A percentile compares a stretch with the other conserved stretches of the same genome.
Conservation (phyloP, 1,140 invertebrate species). For the Goniozus legneri region DNA sequence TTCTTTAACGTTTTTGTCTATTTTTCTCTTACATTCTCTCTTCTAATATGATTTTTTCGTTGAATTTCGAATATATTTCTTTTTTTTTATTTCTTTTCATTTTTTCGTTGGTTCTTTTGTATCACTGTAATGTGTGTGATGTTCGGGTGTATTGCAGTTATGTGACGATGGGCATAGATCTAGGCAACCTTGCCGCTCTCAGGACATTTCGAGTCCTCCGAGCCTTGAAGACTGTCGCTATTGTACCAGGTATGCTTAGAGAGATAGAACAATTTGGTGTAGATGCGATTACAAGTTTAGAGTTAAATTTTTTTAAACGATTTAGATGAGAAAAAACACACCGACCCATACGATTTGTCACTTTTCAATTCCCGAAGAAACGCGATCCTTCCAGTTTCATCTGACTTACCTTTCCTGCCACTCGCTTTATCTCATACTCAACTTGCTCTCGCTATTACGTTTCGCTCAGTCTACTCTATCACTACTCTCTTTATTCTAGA, state of each 20-base stretch:
- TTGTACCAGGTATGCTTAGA: slow-evolving; percentile 88
- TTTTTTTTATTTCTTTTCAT: slow-evolving; percentile 17
- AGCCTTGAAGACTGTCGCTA: slow-evolving; percentile 98
- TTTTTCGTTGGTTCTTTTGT: no score
- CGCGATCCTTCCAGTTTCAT: no score
- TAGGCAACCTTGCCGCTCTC: slow-evolving; percentile 96
- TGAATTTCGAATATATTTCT: slow-evolving; percentile 60
- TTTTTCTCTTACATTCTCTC: slow-evolving; percentile 28
- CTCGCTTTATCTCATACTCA: no score
- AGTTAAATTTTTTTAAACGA: no score
- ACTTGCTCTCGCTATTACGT: no score
- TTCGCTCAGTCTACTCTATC: no score
- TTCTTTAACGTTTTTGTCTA: slow-evolving; percentile 20
- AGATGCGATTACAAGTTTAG: no score
- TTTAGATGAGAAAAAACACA: no score
- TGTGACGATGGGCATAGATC: slow-evolving; percentile 97
- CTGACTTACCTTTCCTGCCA: no score
- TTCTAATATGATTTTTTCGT: slow-evolving; percentile 54
- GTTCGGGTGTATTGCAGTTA: slow-evolving; percentile 77
- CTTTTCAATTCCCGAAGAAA: no score
- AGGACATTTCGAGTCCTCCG: slow-evolving; percentile 98
- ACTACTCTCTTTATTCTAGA: no score
- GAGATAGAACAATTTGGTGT: slow-evolving; percentile 36
- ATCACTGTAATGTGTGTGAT: slow-evolving; percentile 56
- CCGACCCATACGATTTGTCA: no score